Evolutionary conservation across 2,113 vertebrate species (phyloP), one percentile per base, ranked within the genome.

Genomic region (Nymphicus hollandicus): DNA sequence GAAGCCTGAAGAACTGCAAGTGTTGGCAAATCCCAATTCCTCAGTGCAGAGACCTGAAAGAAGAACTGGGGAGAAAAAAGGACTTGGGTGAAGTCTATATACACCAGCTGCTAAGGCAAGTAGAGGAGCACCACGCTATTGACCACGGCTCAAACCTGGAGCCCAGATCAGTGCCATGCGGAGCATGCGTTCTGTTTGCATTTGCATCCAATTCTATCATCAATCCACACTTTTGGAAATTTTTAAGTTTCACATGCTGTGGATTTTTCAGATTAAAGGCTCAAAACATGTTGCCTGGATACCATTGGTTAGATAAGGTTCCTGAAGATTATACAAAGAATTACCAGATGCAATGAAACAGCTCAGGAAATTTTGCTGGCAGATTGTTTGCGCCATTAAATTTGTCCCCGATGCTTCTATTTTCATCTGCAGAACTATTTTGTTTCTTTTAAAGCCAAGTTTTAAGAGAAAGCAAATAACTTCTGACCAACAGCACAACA

Each of bases 211-310:
- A 31, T 74, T 79, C 80, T 47, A 64, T 18, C 33, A 52, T n/a
- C 65, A 81, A 95, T 71, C 72, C 56, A 79, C 43, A 55, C 39
- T 76, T 95, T 7, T 58, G 39, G 35, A 92, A 93, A 81, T 37
- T 84, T 93, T 76, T 13, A 86, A 78, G 86, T 92, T 96, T 92
- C 81, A 91, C 60, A 92, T 3, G 0, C 19, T 52, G 29, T 50
- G 92, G 69, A 91, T 92, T 96, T 96, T 91, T 61, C 91, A 94
- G 92, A 95, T 94, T 91, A 95, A 91, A 69, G 52, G 61, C 73
- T 93, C 52, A 88, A 93, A 92, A 83, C 41, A 64, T 49, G 77
- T 69, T 88, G 91, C 86, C 70, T 84, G 49, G 72, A 88, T 86
- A 92, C 77, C 73, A 79, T 20, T 85, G 83, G 83, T 94, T 93